Evolutionary conservation across 2,797 vertebrate genomes (phyloP), one percentile per base, ranked within the genome.

Genomic region (Sphenodon punctatus): DNA sequence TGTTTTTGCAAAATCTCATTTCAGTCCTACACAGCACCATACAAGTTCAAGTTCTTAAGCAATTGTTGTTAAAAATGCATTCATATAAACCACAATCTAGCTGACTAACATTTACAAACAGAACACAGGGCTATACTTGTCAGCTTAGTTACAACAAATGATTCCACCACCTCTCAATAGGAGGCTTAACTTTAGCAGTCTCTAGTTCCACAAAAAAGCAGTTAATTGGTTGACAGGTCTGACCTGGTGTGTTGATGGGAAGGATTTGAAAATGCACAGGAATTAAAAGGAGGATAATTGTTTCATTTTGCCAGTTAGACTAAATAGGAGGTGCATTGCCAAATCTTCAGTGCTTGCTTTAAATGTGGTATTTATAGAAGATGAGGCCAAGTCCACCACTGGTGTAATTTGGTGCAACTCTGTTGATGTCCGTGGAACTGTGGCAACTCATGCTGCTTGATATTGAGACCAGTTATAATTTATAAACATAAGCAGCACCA

Each of bases 141-240:
- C 9, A 20, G 17, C 16, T 72, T 69, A 45, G 66, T 25, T 34
- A 38, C 22, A 25, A 51, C 27, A n/a, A 25, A 41, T 14, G 17
- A 3, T 77, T 61, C 43, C 61, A 32, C 14, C n/a, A 69, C 4
- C 1, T 27, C 65, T 38, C 66, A 72, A 8, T 15, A 27, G 32
- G 6, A 0, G 0, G 45, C 4, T 72, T n/a, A 27, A 8, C 8
- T 17, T 7, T 55, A 17, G 32, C 65, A 10, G 2, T 69, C 32
- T 59, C 23, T 49, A 59, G 45, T 45, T n/a, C 14, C 8, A 32
- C 23, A 5, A 32, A 70, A 73, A 66, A 30, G n/a, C 10, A 22
- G 55, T 30, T 48, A 63, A 14, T 3, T 72, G 22, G 10, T 17
- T 42, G 39, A 25, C 43, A 27, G 45, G 17, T 56, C 34, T 42